phyloP scores from a whole-genome alignment of 2,888 invertebrate genomes.

The Lochmaea crataegi region DNA sequence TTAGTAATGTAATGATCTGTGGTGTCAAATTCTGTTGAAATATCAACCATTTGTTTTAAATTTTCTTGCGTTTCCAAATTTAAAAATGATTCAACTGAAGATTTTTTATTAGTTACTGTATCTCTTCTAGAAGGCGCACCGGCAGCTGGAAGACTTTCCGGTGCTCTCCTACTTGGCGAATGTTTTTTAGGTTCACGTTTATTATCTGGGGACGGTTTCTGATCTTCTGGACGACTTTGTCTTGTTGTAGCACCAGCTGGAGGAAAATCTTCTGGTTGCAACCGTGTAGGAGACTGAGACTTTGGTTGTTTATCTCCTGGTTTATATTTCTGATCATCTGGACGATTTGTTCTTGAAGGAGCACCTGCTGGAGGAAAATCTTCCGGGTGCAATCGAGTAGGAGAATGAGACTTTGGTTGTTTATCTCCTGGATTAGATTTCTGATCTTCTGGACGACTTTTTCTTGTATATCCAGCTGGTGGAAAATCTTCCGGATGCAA shows the following conservation, averaged over 20 bases:
- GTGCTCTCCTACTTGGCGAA: slow-evolving; percentile 22
- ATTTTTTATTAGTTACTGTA: slow-evolving; percentile 3
- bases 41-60: slow-evolving; percentile 22
- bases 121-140: slow-evolving; percentile 32
- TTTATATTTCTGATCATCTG: slow-evolving; percentile 19
- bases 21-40: slow-evolving; percentile 8
- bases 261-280: slow-evolving; percentile 30
- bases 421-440: background rate
- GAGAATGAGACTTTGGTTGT: slow-evolving; percentile 17
- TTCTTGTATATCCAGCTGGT: background rate
- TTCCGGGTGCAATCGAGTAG: slow-evolving; percentile 6
- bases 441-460: background rate
- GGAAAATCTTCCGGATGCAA: background rate
- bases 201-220: slow-evolving; percentile 21
- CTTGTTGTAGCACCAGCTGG: slow-evolving; percentile 35
- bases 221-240: slow-evolving; percentile 11
- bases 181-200: slow-evolving; percentile 4
- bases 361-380: slow-evolving; percentile 20
- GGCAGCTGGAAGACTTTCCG: slow-evolving; percentile 40
- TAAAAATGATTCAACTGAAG: slow-evolving; percentile 13
- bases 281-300: slow-evolving; percentile 20
- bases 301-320: slow-evolving; percentile 4
- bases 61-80: slow-evolving; percentile 25
- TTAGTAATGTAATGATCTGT: slow-evolving; percentile 5
- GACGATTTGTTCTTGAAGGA: background rate